Evolutionary conservation across 2,113 vertebrate species (phyloP), one percentile per base, ranked within the genome.

Genomic region (Dipodomys spectabilis): DNA sequence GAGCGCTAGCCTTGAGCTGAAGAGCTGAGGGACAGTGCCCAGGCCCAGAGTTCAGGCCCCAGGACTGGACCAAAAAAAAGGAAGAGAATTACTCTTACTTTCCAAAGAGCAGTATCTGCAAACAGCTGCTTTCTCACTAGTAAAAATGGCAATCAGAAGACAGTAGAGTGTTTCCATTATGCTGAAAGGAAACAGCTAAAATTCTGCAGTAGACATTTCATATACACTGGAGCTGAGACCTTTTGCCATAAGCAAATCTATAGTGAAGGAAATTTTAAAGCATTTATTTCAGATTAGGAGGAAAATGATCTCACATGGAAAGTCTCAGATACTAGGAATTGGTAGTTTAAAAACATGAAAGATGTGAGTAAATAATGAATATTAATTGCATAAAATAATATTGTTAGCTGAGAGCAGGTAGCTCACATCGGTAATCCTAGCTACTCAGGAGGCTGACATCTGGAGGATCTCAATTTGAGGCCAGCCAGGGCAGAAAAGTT

Each of bases 241-340:
- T 85, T 90, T 92, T 85, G 73, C 44, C 27, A 39, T 86, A 69
- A 49, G 67, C 39, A 92, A 91, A 81, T 53, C 32, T 90, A n/a
- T 11, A 81, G 25, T 77, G 79, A 85, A 81, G 62, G 39, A 90
- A 74, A 92, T 69, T 83, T 94, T 64, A 94, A 79, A 87, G 73
- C 20, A 85, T 72, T 5, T 81, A n/a, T 88, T 93, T 72, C 27
- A 81, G n/a, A 62, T 39, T 23, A 91, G 44, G 23, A 91, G 9
- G 15, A 57, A 57, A 13, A 57, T 16, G 53, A 57, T 57, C 53
- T 16, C 53, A 57, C 53, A 57, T 4, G 53, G 53, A 57, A 57
- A 57, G 53, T 18, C 53, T 57, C 49, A 49, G 12, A 57, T 57
- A 18, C 53, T 15, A 57, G 53, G 16, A 57, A 16, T 16, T 11